Base-by-base conservation (phyloP, 1,140 invertebrate genomes). In the Trichonephila clavata region DNA sequence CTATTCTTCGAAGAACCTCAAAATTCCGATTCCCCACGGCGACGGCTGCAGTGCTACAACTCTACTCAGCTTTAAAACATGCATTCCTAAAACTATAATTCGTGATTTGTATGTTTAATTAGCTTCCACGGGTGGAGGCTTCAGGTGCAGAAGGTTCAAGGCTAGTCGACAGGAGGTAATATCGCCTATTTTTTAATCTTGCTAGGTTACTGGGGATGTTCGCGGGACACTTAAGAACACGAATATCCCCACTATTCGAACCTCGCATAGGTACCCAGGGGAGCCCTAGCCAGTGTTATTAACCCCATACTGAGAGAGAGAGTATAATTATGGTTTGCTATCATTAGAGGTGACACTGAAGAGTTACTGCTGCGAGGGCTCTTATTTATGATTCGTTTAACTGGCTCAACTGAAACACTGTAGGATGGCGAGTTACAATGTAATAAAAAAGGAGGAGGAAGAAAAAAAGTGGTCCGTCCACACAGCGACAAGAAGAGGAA, bases 41-140 rank as follows among this genome's bases (percentile, higher is more conserved):
- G 21, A 21, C 16, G 16, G 71, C 7, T 32, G 71, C 27, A 18
- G 27, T 18, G 27, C 27, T 77, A 18, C 27, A 77, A 77, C 71
- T 39, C 71, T 77, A 0, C 27, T 39, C 71, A 32, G 5, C 7
- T 14, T 77, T 77, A 77, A 39, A 50, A 50, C 50, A 77, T 39
- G 71, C 6, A 77, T 77, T 77, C 32, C 27, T 10, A 39, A 39
- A 77, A 39, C 71, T 18, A 77, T 18, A 77, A 32, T 77, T 77
- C 71, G 71, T 39, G 71, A 77, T 77, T 77, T 77, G 27, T 14
- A 32, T 77, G 27, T 77, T 77, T 77, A 77, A 77, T 77, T 77
- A 77, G 68, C 27, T 1, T 5, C 24, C 13, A 77, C 6, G 24
- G 71, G 71, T 77, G 71, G 71, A 77, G 71, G 27, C 27, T 39